Base-by-base conservation (phyloP, 2,888 invertebrate genomes). In the Griposia aprilina region DNA sequence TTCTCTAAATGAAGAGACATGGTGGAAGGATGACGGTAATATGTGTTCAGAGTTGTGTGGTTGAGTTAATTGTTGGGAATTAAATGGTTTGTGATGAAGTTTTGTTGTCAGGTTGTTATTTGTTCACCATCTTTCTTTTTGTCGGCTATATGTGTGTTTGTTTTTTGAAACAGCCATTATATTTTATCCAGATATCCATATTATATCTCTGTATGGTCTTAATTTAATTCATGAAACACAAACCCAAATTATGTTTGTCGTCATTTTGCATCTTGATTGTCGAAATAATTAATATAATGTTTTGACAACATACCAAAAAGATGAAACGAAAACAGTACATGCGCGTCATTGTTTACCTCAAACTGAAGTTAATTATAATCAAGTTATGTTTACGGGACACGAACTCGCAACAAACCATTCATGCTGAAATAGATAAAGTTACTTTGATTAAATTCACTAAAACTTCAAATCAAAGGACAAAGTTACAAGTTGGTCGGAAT, bases 371-470 rank as follows among this genome's bases (percentile, higher is more conserved):
- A 83, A 87, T 88, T 88, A 84, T 85, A 85, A 85, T 83, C 72
- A 80, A 87, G 82, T 90, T 82, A 90, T 85, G 85, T 88, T 87
- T 83, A 84, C 86, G 82, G 85, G 80, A n/a, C 83, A 86, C 80
- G 78, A 81, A 84, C 84, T 88, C 78, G 81, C 82, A 85, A 84
- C 87, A 85, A 90, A 85, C 87, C 87, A 86, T 90, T 90, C 87
- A 88, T 81, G 87, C 88, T 84, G 86, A 90, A 90, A 91, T 89
- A 91, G 90, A 90, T 90, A 91, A 91, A 92, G 90, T 91, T 88
- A 90, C 90, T 91, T 90, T 90, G 91, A 92, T 92, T 92, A 91
- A 92, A 92, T 90, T 90, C 83, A 85, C 87, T 80, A 85, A 88
- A 90, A 89, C 89, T 91, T 87, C 78, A 87, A 90, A 91, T 90